A percentile compares a stretch with the other conserved stretches of the same genome.
Evolutionary conservation across 2,888 invertebrate species (phyloP).

Genomic region (Morpho helenor): DNA sequence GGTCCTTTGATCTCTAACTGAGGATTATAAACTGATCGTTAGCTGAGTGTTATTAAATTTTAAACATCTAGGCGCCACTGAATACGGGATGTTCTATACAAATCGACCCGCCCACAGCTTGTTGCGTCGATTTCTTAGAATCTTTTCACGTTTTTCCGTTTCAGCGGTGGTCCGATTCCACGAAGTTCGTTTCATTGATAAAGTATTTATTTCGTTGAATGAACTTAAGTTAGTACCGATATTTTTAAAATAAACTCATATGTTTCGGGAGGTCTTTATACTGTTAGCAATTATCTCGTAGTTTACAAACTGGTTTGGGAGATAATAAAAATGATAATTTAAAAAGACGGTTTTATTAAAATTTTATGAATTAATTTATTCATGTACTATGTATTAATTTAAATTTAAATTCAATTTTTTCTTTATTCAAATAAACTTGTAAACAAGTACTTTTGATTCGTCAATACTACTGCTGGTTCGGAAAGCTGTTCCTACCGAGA

Average conservation of each 20-base stretch:
- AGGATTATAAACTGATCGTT: slow-evolving; percentile 53
- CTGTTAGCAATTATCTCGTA: no score
- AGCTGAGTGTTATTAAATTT: slow-evolving; percentile 37
- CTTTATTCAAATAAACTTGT: no score
- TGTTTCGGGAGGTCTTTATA: no score
- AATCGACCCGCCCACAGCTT: slow-evolving; percentile 26
- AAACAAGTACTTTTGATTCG: no score
- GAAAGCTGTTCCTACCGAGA: no score
- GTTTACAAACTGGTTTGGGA: no score
- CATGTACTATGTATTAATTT: no score
- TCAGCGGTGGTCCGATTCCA: slow-evolving; percentile 37
- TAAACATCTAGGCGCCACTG: slow-evolving; percentile 61
- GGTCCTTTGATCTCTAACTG: slow-evolving; percentile 40
- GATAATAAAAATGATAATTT: no score
- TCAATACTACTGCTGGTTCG: no score
- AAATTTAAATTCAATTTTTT: no score
- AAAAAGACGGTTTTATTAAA: no score
- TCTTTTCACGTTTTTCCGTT: slow-evolving; percentile 39
- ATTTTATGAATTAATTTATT: no score
- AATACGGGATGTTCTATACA: slow-evolving; percentile 47
- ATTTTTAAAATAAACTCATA: neutral
- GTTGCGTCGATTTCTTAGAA: slow-evolving; percentile 24
- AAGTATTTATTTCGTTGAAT: slow-evolving; percentile 15
- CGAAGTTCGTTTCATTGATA: slow-evolving; percentile 30
- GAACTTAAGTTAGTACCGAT: slow-evolving; percentile 3